Evolutionary conservation across 1,140 invertebrate species (phyloP).

Genomic region (Antheraea pernyi): DNA sequence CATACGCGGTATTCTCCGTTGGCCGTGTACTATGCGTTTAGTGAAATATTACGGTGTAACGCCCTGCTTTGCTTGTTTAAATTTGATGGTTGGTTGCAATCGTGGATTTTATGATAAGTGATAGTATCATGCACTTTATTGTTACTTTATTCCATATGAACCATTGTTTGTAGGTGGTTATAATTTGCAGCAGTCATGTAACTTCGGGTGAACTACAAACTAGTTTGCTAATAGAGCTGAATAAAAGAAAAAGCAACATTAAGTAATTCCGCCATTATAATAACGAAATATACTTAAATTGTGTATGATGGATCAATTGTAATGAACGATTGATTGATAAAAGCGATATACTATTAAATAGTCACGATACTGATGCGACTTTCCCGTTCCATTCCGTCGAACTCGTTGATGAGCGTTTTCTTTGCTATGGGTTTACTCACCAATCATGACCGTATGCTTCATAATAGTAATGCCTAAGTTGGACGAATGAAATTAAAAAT

Average conservation of each 20-base stretch:
- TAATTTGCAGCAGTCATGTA: too few species aligned
- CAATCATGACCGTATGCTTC: not conserved
- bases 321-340: not conserved
- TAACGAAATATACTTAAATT: not conserved
- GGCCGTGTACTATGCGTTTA: too few species aligned
- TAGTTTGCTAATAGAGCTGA: too few species aligned
- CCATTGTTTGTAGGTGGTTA: too few species aligned
- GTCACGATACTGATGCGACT: constrained; percentile 36
- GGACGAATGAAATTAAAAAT: not conserved
- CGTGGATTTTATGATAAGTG: too few species aligned
- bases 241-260: not conserved
- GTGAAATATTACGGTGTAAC: too few species aligned
- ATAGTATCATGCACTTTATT: too few species aligned
- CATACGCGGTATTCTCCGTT: too few species aligned
- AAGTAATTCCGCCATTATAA: not conserved
- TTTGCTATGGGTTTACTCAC: constrained; percentile 21
- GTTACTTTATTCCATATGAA: too few species aligned
- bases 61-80: too few species aligned
- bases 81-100: too few species aligned
- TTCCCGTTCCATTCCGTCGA: constrained; percentile 62
- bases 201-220: too few species aligned
- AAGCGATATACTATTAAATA: not conserved
- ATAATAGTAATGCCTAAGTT: not conserved
- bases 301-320: not conserved
- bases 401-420: constrained; percentile 50